phyloP scores from a whole-genome alignment of 2,113 vertebrate genomes.

The Megaleporinus macrocephalus region DNA sequence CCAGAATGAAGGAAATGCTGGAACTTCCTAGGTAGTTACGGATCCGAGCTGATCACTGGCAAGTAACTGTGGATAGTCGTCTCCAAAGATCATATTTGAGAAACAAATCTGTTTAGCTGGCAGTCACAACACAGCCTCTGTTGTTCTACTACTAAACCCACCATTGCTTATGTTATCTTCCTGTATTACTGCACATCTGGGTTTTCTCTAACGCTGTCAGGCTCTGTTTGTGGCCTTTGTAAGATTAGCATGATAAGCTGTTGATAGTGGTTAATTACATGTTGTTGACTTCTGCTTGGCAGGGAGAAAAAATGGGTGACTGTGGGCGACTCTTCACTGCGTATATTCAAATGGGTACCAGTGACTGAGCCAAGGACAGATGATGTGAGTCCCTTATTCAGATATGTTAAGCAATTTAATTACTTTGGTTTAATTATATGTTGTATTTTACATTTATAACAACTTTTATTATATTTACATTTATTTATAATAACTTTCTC shows the following conservation, averaged over 20 bases:
- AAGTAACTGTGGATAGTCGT: no score
- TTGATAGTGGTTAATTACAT: neutral
- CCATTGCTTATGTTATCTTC: no score
- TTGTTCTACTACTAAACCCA: neutral
- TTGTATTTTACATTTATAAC: neutral
- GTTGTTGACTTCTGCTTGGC: slow-evolving; percentile 17
- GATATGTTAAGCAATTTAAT: neutral
- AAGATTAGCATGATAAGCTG: neutral
- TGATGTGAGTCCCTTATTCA: slow-evolving; percentile 83
- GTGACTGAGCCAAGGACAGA: slow-evolving; percentile 96
- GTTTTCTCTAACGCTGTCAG: neutral
- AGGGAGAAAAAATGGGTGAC: slow-evolving; percentile 99
- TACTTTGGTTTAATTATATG: neutral
- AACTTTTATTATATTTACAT: no score
- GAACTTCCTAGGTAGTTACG: no score
- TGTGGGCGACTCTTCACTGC: slow-evolving; percentile 94
- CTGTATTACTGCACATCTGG: neutral
- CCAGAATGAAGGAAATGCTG: no score
- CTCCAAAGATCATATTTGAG: no score
- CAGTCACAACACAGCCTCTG: neutral
- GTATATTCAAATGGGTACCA: slow-evolving; percentile 99
- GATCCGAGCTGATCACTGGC: no score
- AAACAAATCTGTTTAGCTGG: no score
- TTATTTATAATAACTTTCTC: neutral
- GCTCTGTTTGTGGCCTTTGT: neutral